Evolutionary conservation across 2,113 vertebrate genomes (phyloP), one percentile per base, ranked within the genome.

Genomic region (Oreochromis aureus): DNA sequence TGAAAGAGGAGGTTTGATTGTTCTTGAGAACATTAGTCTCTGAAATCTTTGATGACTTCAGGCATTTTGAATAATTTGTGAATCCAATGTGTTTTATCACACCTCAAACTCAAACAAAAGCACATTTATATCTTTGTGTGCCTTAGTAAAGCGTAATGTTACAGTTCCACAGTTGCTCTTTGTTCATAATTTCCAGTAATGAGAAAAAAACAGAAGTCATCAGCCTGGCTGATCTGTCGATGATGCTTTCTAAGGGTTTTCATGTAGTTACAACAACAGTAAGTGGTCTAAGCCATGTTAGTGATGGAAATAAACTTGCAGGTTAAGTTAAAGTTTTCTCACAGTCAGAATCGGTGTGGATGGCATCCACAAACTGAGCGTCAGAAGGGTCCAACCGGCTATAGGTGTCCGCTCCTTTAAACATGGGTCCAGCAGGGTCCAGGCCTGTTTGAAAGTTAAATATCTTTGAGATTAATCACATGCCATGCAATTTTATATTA

Each of bases 331-430:
- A 87, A 8, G 27, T n/a, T 18, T 24, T 87, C 97, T 98, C 95
- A 99, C 99, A 96, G 96, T 99, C 98, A 13, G 98, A 93, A 93
- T 99, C 99, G 0, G 98, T 99, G 92, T 99, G 99, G 92, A 99
- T 97, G 87, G 97, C 98, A 61, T 99, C 99, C 53, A 99, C 98
- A 0, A 99, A 99, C 89, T 96, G 93, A 39, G 98, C 99, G 3
- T 99, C 98, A 2, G 96, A 96, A 1, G 98, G 95, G 92, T 99
- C 98, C 90, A 99, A 91, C 2, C 98, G 97, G 78, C 98, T 97
- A 44, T 94, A 98, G 0, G 76, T 94, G 89, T 97, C 97, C 5
- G 97, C 97, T 81, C 92, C 94, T 91, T 98, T 99, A 48, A 98
- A 99, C 93, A 97, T 97, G 1, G 98, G 98, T 8, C 98, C 98